A percentile compares a stretch with the other conserved stretches of the same genome.
These are phyloP conservation scores for Amphipyra berbera DNA, from an alignment of 2,888 invertebrate species.

Conservation along the genomic window DNA sequence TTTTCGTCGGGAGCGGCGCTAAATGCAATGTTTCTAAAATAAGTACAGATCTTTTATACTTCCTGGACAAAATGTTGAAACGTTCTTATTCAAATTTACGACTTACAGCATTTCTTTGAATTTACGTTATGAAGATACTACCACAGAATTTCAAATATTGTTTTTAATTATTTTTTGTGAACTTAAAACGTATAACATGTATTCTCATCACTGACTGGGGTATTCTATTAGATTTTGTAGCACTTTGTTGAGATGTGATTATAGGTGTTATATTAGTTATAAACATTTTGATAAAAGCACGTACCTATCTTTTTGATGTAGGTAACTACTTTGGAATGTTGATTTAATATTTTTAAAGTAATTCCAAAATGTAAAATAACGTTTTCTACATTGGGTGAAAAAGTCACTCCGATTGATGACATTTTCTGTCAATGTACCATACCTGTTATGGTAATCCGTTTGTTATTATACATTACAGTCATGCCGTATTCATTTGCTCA, in stretches of 20 bases:
- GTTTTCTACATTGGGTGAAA: slow-evolving; percentile 14
- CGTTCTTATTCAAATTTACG: slow-evolving; percentile 42
- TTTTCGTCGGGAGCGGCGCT: slow-evolving; percentile 35
- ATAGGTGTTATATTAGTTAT: slow-evolving; percentile 79
- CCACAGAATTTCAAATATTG: slow-evolving; percentile 51
- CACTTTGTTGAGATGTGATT: slow-evolving; percentile 44
- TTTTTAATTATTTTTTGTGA: slow-evolving; percentile 27
- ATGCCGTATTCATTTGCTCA: slow-evolving; percentile 57
- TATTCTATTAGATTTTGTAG: slow-evolving; percentile 46
- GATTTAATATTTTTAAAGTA: slow-evolving; percentile 51
- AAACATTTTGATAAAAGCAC: slow-evolving; percentile 35
- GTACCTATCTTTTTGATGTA: slow-evolving; percentile 16
- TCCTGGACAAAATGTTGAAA: slow-evolving; percentile 32
- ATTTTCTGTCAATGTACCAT: slow-evolving; percentile 1
- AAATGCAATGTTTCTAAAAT: slow-evolving; percentile 51
- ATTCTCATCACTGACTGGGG: slow-evolving; percentile 37
- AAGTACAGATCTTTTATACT: slow-evolving; percentile 55
- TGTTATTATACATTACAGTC: slow-evolving; percentile 20
- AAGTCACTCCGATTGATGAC: slow-evolving; percentile 20
- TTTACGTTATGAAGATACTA: slow-evolving; percentile 52
- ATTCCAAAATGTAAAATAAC: slow-evolving; percentile 52
- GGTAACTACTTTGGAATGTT: slow-evolving; percentile 36
- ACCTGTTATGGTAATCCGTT: slow-evolving; percentile 20
- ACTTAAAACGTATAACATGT: slow-evolving; percentile 33
- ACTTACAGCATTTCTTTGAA: slow-evolving; percentile 43